phyloP scores from a whole-genome alignment of 2,113 vertebrate genomes.

The Indri indri region DNA sequence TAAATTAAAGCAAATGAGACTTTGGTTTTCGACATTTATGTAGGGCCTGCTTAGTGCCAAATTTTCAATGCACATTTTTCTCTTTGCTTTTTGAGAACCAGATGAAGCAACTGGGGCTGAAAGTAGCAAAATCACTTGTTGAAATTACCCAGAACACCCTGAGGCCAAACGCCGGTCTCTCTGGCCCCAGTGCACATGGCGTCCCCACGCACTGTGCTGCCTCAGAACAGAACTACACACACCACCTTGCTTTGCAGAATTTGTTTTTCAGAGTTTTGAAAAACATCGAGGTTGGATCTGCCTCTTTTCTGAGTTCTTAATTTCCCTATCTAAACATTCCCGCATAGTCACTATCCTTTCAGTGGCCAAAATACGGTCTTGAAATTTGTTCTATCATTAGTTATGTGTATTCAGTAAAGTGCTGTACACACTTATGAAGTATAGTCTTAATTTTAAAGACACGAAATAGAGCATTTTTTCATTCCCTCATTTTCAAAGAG shows the following conservation, averaged over 20 bases:
- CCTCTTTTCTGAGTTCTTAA: neutral
- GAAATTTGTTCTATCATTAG: neutral
- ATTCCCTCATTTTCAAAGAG: slow-evolving; percentile 27
- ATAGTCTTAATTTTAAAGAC: slow-evolving; percentile 1
- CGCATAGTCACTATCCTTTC: neutral
- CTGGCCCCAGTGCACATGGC: neutral
- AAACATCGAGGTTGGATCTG: neutral
- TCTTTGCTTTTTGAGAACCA: neutral
- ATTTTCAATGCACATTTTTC: neutral
- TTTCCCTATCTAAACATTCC: neutral
- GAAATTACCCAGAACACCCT: neutral
- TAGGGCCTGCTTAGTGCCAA: neutral
- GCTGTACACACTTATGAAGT: neutral
- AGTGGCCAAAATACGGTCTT: neutral
- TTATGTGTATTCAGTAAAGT: neutral
- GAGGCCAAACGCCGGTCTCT: neutral
- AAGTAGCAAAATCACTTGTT: neutral
- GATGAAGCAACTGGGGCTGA: neutral
- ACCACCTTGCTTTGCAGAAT: neutral
- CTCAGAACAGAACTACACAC: neutral
- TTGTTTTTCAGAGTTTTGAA: neutral
- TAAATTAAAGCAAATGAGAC: neutral
- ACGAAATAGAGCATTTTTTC: neutral
- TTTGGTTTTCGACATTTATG: neutral
- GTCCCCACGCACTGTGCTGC: neutral